Evolutionary conservation across 2,113 vertebrate species (phyloP).

Genomic region (Sapajus apella): DNA sequence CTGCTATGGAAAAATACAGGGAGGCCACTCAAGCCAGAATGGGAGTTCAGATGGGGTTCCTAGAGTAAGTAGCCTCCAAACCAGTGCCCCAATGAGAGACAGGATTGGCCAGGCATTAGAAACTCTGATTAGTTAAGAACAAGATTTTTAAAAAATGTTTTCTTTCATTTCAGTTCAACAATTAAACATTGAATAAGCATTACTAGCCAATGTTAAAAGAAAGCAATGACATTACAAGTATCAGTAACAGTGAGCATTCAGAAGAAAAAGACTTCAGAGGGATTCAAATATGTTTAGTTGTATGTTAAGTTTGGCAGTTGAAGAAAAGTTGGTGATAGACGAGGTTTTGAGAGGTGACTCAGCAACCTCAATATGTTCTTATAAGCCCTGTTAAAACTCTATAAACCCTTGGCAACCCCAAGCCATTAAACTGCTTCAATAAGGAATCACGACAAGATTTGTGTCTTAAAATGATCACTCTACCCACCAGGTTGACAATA

Average conservation of each 20-base stretch:
- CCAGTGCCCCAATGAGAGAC: background rate
- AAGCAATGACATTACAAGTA: background rate
- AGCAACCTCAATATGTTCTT: background rate
- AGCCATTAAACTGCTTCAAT: background rate
- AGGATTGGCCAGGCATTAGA: background rate
- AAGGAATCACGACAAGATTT: background rate
- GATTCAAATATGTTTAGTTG: conserved; percentile 24
- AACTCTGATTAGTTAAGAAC: background rate
- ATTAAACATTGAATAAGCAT: background rate
- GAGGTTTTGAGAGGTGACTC: background rate
- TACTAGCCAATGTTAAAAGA: background rate
- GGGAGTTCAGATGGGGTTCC: background rate
- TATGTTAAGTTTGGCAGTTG: conserved; percentile 1
- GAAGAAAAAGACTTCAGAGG: background rate
- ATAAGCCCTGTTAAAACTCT: background rate
- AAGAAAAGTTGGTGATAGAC: background rate
- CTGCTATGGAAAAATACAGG: background rate
- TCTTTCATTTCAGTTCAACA: background rate
- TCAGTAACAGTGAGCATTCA: background rate
- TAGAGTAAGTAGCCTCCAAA: background rate
- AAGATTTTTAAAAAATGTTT: background rate
- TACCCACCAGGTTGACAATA: background rate
- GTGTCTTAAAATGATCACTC: background rate
- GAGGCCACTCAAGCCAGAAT: background rate
- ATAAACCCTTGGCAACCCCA: background rate